Base-by-base conservation (phyloP, 2,797 vertebrate species). In the Eptatretus atami region DNA sequence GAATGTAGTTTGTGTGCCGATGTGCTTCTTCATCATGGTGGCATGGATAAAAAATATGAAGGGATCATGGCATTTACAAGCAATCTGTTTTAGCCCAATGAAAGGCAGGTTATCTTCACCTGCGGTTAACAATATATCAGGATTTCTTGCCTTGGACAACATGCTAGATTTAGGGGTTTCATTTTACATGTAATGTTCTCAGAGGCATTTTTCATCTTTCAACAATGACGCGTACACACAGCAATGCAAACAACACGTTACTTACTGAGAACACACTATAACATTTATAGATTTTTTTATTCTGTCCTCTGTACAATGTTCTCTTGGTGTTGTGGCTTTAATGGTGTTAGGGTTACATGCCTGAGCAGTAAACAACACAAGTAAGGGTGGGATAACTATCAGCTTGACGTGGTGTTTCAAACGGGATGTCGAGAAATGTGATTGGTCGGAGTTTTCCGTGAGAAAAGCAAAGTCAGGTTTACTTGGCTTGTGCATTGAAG, bases 231-330 rank as follows among this genome's bases (percentile, higher is more conserved):
- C 25, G 57, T 61, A 61, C 25, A 61, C 57, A 61, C 57, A 61
- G 57, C 57, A 61, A 61, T 61, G 57, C 57, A 61, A 61, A 61
- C 57, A 61, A 25, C 57, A 61, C 57, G 57, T n/a, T n/a, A 61
- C 57, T 61, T 61, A 61, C 57, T 61, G 57, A 61, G 57, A 61
- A 61, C 57, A 61, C 57, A 61, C 57, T 61, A 61, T n/a, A 61
- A 61, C 57, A 61, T 61, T 61, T 61, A 61, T 24, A 61, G 57
- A n/a, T 61, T 61, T 24, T 61, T 10, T 61, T 24, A 61, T 61
- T 61, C n/a, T 61, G 57, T 61, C 57, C 57, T 61, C 25, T 61
- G 57, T 61, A 61, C 57, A 61, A 61, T 61, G 57, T 61, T 24
- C 57, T 24, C 57, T 61, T 61, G 25, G 25, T 61, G 57, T n/a